Conservation (phyloP, 1,140 invertebrate genomes). For the Cotesia typhae region DNA sequence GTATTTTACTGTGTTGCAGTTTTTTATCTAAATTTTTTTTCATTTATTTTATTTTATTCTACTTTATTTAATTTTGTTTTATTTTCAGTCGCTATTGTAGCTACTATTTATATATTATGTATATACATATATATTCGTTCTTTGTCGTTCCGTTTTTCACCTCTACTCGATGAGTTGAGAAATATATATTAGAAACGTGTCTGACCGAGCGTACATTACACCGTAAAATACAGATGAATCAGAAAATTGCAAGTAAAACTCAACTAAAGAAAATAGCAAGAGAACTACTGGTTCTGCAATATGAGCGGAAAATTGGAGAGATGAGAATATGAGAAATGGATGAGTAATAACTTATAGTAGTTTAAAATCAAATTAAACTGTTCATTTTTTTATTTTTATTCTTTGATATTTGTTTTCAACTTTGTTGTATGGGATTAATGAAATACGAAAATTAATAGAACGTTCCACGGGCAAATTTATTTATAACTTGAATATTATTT, state of each 20-base stretch:
- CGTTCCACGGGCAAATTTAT: too few species aligned
- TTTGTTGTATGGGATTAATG: too few species aligned
- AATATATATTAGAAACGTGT: conserved; percentile 35
- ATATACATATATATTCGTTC: neutral
- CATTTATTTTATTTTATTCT: conserved; percentile 11
- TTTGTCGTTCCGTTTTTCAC: neutral
- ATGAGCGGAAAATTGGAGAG: conserved; percentile 1
- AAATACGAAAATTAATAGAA: too few species aligned
- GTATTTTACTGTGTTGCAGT: neutral
- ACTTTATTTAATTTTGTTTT: neutral
- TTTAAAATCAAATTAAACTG: neutral
- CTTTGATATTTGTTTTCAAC: too few species aligned
- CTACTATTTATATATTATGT: neutral
- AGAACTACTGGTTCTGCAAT: conserved; percentile 4
- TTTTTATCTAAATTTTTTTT: neutral
- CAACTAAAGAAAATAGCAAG: conserved; percentile 7
- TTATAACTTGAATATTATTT: too few species aligned
- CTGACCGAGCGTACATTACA: conserved; percentile 22
- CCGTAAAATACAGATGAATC: conserved; percentile 12
- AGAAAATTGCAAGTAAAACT: conserved; percentile 21
- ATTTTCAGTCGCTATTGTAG: neutral
- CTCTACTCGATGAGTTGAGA: conserved; percentile 1
- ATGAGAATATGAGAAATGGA: conserved; percentile 4
- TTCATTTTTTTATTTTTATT: too few species aligned
- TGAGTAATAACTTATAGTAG: neutral